Conservation (phyloP, 2,113 vertebrate species). For the Anthoscopus minutus region DNA sequence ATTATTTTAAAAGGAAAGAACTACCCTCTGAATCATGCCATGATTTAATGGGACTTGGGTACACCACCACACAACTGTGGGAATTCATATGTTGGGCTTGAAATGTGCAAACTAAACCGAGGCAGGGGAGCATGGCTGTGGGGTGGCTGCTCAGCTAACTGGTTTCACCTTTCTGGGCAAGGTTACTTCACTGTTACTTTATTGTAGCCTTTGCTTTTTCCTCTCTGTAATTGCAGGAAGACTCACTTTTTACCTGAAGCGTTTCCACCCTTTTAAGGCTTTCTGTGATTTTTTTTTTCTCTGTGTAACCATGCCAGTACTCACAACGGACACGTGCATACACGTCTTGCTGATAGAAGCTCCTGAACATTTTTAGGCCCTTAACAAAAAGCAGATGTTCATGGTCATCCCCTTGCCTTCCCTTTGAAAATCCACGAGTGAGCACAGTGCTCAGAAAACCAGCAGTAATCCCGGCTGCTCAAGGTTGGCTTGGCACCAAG, state of each 20-base stretch:
- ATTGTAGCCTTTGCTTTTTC: neutral
- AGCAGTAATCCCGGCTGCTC: neutral
- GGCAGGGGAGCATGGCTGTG: neutral
- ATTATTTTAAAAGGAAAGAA: neutral
- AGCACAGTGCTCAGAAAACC: neutral
- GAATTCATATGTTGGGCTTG: neutral
- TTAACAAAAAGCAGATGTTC: slow-evolving; percentile 13
- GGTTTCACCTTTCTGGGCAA: neutral
- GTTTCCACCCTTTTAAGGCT: neutral
- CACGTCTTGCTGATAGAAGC: neutral
- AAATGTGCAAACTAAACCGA: neutral
- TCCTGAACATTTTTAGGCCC: neutral
- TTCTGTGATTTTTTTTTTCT: neutral
- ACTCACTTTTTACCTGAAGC: neutral
- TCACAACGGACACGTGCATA: neutral
- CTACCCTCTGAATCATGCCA: neutral
- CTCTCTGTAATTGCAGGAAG: neutral
- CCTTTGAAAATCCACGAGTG: neutral
- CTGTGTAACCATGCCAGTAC: neutral
- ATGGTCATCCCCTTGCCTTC: neutral
- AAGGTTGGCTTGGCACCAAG: neutral
- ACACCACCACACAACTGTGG: neutral
- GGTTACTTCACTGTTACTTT: neutral
- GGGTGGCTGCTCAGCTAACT: neutral
- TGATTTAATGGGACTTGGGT: neutral